Evolutionary conservation across 2,888 invertebrate species (phyloP).

Genomic region (Drosophila incognita): DNA sequence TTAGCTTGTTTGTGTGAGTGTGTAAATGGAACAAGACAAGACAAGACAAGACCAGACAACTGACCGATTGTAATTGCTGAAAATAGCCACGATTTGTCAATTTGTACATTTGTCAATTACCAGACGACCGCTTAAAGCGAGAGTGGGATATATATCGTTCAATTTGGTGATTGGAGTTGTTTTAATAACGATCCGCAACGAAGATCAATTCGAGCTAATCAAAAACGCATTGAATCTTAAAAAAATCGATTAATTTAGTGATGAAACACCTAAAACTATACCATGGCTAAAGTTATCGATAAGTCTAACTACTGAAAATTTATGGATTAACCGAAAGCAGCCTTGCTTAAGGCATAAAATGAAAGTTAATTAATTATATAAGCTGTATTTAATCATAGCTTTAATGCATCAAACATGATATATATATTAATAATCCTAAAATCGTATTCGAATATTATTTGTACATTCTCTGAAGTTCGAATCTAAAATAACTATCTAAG

Average conservation of each 20-base stretch:
- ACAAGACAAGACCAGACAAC: slow-evolving; percentile 33
- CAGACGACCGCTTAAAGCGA: background rate
- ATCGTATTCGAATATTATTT: background rate
- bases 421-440: background rate
- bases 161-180: background rate
- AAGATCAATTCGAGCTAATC: background rate
- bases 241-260: background rate
- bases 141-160: background rate
- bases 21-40: slow-evolving; percentile 44
- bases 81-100: slow-evolving; percentile 42
- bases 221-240: background rate
- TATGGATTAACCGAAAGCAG: background rate
- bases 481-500: background rate
- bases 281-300: background rate
- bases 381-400: background rate
- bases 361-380: background rate
- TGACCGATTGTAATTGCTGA: slow-evolving; percentile 59
- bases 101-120: slow-evolving; percentile 23
- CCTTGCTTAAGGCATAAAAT: no score
- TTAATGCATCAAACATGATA: background rate
- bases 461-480: background rate
- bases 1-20: slow-evolving; percentile 22
- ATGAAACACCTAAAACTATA: background rate
- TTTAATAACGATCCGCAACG: background rate
- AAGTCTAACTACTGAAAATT: no score